Conservation (phyloP, 2,113 vertebrate species). For the Benthochromis sp. region DNA sequence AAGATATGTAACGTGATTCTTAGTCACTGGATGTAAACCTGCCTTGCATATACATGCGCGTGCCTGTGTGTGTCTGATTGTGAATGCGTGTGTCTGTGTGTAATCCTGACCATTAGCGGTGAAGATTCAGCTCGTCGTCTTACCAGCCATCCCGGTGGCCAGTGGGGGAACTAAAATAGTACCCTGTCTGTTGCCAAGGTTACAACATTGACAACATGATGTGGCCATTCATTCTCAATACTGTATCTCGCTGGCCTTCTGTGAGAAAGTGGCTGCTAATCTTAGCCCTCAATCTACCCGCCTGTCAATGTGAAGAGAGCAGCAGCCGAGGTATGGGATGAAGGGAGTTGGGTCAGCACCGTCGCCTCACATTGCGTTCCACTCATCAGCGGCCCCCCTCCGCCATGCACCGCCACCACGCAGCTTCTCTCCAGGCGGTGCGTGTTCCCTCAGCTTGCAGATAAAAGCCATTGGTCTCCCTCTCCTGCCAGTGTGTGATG, state of each 20-base stretch:
- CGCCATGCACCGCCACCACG: background rate
- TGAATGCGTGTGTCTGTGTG: background rate
- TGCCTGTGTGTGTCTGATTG: background rate
- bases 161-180: conserved; percentile 71
- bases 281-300: conserved; percentile 76
- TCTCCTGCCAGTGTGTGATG: conserved; percentile 27
- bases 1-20: background rate
- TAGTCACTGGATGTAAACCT: background rate
- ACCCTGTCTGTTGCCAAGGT: conserved; percentile 80
- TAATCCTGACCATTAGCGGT: background rate
- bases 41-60: background rate
- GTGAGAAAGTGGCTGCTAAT: conserved; percentile 78
- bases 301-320: conserved; percentile 70
- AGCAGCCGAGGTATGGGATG: conserved; percentile 55
- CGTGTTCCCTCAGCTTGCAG: conserved; percentile 36
- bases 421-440: conserved; percentile 31
- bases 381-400: conserved; percentile 25
- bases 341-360: conserved; percentile 44
- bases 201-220: conserved; percentile 82
- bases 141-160: conserved; percentile 57
- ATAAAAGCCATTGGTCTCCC: conserved; percentile 48
- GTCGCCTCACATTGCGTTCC: conserved; percentile 33
- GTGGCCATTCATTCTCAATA: conserved; percentile 78
- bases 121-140: conserved; percentile 30
- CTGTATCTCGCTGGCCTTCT: conserved; percentile 80